A percentile compares a stretch with the other conserved stretches of the same genome.
These are phyloP conservation scores for Eristalis pertinax DNA, from an alignment of 2,888 invertebrate species.

Conservation along the genomic window DNA sequence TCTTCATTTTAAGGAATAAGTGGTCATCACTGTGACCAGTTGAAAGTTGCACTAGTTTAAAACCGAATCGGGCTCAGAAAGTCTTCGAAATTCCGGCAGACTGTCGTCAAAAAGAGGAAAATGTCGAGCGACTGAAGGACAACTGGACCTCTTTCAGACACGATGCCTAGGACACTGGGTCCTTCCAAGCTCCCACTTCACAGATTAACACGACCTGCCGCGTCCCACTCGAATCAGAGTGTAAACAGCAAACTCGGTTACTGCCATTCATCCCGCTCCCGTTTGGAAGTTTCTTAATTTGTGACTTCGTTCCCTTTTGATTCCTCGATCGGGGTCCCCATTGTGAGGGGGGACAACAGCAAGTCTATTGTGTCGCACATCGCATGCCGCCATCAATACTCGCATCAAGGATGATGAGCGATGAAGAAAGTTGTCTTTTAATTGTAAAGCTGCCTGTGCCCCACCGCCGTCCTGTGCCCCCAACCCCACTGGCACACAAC, in stretches of 20 bases:
- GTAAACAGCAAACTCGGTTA: not conserved
- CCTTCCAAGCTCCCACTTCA: not conserved
- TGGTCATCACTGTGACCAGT: too few species aligned
- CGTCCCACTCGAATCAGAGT: not conserved
- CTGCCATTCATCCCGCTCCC: not conserved
- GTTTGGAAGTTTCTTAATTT: not conserved
- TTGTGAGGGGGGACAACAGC: not conserved
- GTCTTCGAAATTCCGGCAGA: too few species aligned
- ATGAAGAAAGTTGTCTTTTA: slow-evolving; percentile 19
- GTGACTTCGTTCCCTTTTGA: not conserved
- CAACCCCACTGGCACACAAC: not conserved
- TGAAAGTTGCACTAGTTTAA: too few species aligned
- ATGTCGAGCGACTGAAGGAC: too few species aligned
- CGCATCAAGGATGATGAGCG: not conserved
- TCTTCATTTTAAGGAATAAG: too few species aligned
- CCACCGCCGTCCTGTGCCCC: not conserved
- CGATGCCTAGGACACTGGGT: too few species aligned
- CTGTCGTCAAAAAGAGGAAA: too few species aligned
- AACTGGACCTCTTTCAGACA: too few species aligned
- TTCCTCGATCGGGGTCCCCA: too few species aligned
- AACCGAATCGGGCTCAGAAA: too few species aligned
- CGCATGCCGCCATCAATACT: not conserved
- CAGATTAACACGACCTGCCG: not conserved
- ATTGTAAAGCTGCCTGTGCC: slow-evolving; percentile 21
- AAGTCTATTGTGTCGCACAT: not conserved